Evolutionary conservation across 2,113 vertebrate species (phyloP), one percentile per base, ranked within the genome.

Genomic region (Daubentonia madagascariensis): DNA sequence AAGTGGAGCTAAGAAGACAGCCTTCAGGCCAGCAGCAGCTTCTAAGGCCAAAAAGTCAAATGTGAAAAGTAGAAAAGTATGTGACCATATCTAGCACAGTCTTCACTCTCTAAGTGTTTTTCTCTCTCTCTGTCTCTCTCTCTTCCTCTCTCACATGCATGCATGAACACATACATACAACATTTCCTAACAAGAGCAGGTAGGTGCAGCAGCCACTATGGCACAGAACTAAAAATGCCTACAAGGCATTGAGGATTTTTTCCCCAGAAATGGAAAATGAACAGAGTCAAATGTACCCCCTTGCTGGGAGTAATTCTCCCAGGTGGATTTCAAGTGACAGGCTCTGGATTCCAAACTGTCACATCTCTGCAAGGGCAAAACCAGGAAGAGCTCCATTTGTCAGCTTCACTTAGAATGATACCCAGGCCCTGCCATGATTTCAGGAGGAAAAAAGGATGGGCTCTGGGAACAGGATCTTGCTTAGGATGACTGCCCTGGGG

Each of bases 371-470:
- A 0, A 68, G 52, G 17, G 35, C 16, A 35, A 52, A 20, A 10
- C 63, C 30, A 12, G 22, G 35, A 67, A 35, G 16, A 28, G 25
- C 23, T 22, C 9, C 0, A 1, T 5, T 8, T 23, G 2, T 37
- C 25, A 0, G 8, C 67, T 8, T 50, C 17, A 3, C 52, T 14
- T 37, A 3, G 6, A 13, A 52, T 0, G 1, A 28, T 0, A 0
- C 6, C 7, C 13, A n/a, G 86, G 54, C 8, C 65, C 30, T 23
- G 16, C 12, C 0, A 1, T 40, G 37, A 28, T 9, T 50, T 3
- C 0, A 0, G 3, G 4, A 0, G 6, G 40, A 63, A 40, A 0
- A 14, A 50, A 40, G 78, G 23, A 43, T 0, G 0, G 9, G 37
- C 3, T 57, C 45, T 4, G 2, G 22, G 65, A 37, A n/a, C 16